These are phyloP conservation scores for Salarias fasciatus DNA, from an alignment of 2,797 vertebrate genomes.

Conservation along the genomic window DNA sequence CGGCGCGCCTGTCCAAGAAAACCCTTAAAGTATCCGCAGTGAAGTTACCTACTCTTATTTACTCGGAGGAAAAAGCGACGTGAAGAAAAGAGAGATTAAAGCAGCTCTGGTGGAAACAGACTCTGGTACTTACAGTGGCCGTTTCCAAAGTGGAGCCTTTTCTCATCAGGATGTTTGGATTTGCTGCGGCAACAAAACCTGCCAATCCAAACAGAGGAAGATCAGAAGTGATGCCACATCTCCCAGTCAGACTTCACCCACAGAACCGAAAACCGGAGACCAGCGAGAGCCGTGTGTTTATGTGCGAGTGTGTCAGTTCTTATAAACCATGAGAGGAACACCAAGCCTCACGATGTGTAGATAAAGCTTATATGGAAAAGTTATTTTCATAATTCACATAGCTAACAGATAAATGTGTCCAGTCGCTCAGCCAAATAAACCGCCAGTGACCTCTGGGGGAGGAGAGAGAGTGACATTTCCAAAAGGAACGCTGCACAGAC, in stretches of 20 bases:
- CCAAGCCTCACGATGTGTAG: conserved; percentile 75
- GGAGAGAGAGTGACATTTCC: no score
- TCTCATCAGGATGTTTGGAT: conserved; percentile 95
- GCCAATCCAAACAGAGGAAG: conserved; percentile 76
- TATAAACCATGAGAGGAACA: conserved; percentile 76
- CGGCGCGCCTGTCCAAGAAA: background rate
- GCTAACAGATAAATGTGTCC: background rate
- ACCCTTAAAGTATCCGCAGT: conserved; percentile 2
- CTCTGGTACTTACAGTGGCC: conserved; percentile 91
- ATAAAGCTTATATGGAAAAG: no score
- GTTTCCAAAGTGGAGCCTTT: conserved; percentile 97
- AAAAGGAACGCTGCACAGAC: conserved; percentile 73
- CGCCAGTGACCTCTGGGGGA: no score
- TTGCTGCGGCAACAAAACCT: conserved; percentile 97
- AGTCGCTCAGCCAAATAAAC: no score
- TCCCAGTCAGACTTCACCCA: conserved; percentile 56
- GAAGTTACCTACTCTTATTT: conserved; percentile 9
- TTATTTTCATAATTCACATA: background rate
- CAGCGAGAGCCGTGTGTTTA: conserved; percentile 14
- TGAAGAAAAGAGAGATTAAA: conserved; percentile 15
- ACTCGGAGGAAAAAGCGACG: background rate
- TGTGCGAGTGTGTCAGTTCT: conserved; percentile 58
- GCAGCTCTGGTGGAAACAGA: conserved; percentile 11
- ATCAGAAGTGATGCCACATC: conserved; percentile 69
- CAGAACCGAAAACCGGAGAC: conserved; percentile 45